Evolutionary conservation across 1,140 invertebrate genomes (phyloP), one percentile per base, ranked within the genome.

Genomic region (Drosophila bipectinata): DNA sequence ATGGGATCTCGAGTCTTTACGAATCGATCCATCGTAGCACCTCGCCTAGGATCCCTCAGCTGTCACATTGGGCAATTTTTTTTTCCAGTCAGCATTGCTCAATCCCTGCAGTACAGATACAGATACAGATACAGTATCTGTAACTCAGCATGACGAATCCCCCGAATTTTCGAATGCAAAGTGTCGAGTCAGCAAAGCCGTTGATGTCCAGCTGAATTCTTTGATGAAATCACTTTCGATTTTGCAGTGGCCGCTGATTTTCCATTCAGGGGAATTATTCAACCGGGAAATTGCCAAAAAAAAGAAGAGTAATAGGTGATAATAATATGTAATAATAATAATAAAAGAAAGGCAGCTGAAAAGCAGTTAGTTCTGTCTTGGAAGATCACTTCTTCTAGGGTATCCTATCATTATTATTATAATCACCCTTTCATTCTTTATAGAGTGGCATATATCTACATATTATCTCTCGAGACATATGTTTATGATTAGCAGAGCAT

Each of bases 241-340:
- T 87, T 87, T 47, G 55, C 64, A 62, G 66, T 72, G 64, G 77
- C 66, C 72, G 68, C 61, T 71, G 32, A 41, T 28, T 58, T 62
- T 64, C 15, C 64, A 39, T 39, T 63, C 75, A 69, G 71, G 54
- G 75, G 68, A 60, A 72, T 28, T 69, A 62, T 37, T 82, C 74
- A 87, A 82, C 55, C 82, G 82, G 64, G 78, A 85, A 85, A 85
- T 85, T 85, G 82, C 78, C 67, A 58, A 60, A 77, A 61, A 30
- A 34, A 32, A 49, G 37, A 18, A 14, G 37, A 41, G 5, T 34
- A 60, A 44, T n/a, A 15, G n/a, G 14, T 44, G 34, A 44, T 44
- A 18, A 41, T 41, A 41, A 44, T 18, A 44, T 28, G 26, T 28
- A 28, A 28, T 28, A 28, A 28, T 28, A 28, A 44, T 7, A 18